Evolutionary conservation across 2,113 vertebrate species (phyloP).

Genomic region (Gracilinanus agilis): DNA sequence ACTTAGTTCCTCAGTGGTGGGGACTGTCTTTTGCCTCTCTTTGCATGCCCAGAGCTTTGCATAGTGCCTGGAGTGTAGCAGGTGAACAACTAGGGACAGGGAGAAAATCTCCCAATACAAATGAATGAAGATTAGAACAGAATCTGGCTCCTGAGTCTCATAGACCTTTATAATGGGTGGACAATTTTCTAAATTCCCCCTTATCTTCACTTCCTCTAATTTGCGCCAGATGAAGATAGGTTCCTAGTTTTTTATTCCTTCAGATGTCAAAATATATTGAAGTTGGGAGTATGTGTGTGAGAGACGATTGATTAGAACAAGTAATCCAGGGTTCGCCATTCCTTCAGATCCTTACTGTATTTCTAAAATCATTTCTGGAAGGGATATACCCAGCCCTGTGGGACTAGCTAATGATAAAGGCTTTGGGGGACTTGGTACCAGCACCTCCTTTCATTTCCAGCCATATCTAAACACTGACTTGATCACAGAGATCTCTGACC

Average conservation of each 20-base stretch:
- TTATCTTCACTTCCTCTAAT: conserved; percentile 5
- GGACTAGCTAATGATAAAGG: neutral
- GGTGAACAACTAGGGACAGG: neutral
- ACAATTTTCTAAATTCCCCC: too few relatives aligned
- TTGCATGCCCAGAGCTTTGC: neutral
- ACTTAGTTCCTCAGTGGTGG: neutral
- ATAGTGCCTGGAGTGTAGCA: neutral
- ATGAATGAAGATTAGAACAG: neutral
- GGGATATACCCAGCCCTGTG: neutral
- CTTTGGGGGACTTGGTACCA: neutral
- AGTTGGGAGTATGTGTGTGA: too few relatives aligned
- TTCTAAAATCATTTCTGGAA: neutral
- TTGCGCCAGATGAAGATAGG: neutral
- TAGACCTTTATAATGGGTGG: too few relatives aligned
- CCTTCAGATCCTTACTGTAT: neutral
- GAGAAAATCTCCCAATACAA: neutral
- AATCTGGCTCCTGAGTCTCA: conserved; percentile 8
- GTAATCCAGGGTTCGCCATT: neutral
- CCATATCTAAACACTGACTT: neutral
- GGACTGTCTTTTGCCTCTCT: neutral
- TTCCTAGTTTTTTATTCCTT: neutral
- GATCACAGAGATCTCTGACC: neutral
- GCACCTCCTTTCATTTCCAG: neutral
- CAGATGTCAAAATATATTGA: too few relatives aligned
- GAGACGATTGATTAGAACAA: neutral